Conservation (phyloP, 2,113 vertebrate species). For the Macroglossus sobrinus region DNA sequence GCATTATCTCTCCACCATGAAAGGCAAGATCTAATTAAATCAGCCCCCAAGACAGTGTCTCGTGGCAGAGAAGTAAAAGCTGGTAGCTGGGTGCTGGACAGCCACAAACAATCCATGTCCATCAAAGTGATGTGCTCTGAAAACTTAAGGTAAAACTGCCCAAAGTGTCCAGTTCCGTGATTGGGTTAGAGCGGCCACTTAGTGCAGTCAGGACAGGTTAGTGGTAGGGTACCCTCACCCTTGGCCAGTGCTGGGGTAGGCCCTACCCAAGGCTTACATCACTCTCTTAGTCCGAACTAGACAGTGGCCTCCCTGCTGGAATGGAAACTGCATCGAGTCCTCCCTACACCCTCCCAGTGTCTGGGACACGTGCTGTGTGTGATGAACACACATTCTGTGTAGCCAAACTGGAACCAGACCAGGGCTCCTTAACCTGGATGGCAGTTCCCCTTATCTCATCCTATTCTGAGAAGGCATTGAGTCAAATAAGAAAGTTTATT, state of each 20-base stretch:
- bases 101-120: not conserved
- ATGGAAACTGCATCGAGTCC: not conserved
- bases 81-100: not conserved
- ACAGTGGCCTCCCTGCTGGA: not conserved
- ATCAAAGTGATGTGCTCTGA: not conserved
- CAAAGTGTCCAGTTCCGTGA: not conserved
- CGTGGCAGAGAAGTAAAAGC: not conserved
- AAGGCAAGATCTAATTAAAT: not conserved
- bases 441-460: not conserved
- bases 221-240: not conserved
- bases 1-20: not conserved
- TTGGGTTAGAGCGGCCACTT: not conserved
- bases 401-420: not conserved
- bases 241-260: not conserved
- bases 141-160: not conserved
- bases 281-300: not conserved
- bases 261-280: not conserved
- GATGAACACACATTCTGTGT: too few species aligned
- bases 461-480: not conserved
- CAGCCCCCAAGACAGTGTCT: not conserved
- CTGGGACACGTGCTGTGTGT: too few species aligned
- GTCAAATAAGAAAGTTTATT: not conserved
- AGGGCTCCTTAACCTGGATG: not conserved
- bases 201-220: not conserved
- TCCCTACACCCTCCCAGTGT: accelerated